Evolutionary conservation across 1,140 invertebrate genomes (phyloP).

Genomic region (Drosophila azteca): DNA sequence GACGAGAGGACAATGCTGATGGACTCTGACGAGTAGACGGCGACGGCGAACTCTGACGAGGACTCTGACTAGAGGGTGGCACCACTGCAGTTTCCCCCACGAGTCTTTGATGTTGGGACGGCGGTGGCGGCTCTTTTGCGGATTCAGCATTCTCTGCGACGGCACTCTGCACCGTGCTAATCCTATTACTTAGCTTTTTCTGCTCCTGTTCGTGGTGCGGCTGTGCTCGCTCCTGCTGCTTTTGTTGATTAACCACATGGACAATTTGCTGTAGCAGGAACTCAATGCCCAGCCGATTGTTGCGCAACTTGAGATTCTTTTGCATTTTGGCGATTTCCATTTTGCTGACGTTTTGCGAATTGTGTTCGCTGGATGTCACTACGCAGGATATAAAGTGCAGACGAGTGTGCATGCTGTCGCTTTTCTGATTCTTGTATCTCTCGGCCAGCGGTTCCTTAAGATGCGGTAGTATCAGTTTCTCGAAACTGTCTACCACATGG

Average conservation of each 20-base stretch:
- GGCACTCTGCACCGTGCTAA: conserved; percentile 16
- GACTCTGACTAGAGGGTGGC: neutral
- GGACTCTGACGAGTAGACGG: neutral
- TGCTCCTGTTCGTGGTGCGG: conserved; percentile 33
- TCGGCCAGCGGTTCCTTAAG: conserved; percentile 44
- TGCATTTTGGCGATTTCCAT: conserved; percentile 66
- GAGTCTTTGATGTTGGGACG: conserved; percentile 4
- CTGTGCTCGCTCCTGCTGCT: conserved; percentile 34
- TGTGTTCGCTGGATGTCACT: conserved; percentile 67
- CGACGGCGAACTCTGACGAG: neutral
- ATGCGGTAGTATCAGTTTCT: conserved; percentile 67
- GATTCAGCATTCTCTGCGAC: conserved; percentile 1
- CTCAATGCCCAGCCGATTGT: conserved; percentile 63
- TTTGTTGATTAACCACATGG: conserved; percentile 65
- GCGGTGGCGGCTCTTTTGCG: neutral
- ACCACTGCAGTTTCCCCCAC: too few relatives aligned
- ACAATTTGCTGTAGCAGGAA: conserved; percentile 69
- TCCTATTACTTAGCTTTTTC: conserved; percentile 17
- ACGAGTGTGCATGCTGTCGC: conserved; percentile 32
- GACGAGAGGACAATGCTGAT: neutral
- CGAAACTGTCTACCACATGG: conserved; percentile 70
- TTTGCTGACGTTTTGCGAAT: conserved; percentile 64
- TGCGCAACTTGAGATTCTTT: conserved; percentile 56
- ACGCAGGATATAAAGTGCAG: conserved; percentile 74
- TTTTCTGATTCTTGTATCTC: conserved; percentile 55